These are phyloP conservation scores for Tapirus terrestris DNA, from an alignment of 2,113 vertebrate genomes.

Conservation along the genomic window DNA sequence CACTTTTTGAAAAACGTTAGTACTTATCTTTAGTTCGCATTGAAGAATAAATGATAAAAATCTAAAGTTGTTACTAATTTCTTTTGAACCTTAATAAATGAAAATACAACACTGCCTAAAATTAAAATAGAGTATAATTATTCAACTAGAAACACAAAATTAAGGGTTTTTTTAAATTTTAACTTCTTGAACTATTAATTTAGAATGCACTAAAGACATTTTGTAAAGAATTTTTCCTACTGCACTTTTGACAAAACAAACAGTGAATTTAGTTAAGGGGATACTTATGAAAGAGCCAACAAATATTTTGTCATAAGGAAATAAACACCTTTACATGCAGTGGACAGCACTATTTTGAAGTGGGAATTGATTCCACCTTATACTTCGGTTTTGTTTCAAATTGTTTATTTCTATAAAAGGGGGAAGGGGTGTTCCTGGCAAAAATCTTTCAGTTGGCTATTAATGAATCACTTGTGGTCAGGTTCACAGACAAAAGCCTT, in stretches of 20 bases:
- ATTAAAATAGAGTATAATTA: background rate
- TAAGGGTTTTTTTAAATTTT: background rate
- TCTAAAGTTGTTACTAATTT: background rate
- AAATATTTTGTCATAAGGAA: constrained; percentile 57
- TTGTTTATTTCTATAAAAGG: constrained; percentile 69
- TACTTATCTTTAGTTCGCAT: background rate
- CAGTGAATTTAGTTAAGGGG: constrained; percentile 25
- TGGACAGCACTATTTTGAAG: background rate
- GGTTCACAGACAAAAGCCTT: constrained; percentile 68
- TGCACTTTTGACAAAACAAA: constrained; percentile 36
- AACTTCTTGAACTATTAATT: constrained; percentile 29
- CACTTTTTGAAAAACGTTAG: background rate
- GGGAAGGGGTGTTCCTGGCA: background rate
- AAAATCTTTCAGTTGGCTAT: constrained; percentile 46
- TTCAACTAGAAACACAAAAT: constrained; percentile 33
- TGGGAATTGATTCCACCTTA: constrained; percentile 25
- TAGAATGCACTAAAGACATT: background rate
- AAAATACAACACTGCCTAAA: background rate
- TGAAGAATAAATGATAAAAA: constrained; percentile 44
- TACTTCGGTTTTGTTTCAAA: constrained; percentile 50
- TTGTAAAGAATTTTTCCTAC: constrained; percentile 16
- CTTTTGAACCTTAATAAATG: constrained; percentile 34
- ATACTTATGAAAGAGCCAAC: background rate
- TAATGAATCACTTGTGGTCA: constrained; percentile 66
- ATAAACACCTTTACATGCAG: constrained; percentile 32